Base-by-base conservation (phyloP, 2,888 invertebrate genomes). In the Xestoiulus laeticollis region DNA sequence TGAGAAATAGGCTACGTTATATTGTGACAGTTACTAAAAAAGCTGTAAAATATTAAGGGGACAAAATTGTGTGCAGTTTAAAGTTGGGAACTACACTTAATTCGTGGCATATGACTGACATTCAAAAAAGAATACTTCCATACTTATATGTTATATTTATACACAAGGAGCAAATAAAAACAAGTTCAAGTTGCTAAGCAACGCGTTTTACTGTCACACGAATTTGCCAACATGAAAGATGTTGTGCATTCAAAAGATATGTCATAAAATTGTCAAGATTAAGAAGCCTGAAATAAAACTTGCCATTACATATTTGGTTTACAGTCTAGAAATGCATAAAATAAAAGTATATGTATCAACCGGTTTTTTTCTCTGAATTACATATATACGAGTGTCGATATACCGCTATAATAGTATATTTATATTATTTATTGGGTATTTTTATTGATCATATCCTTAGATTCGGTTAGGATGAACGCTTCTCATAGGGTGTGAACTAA, bases 261-360 rank as follows among this genome's bases (percentile, higher is more conserved):
- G 78, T 78, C 78, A 78, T 78, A 78, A 78, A 78, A 78, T 78
- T 78, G 78, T 78, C 78, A 78, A 78, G 78, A 78, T 78, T 78
- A 78, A 78, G 30, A 78, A 78, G 78, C 78, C 30, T 30, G 78
- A 78, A 78, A 78, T 78, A 78, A 78, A 78, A 78, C 78, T 78
- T 30, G 78, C 78, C 78, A 78, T 78, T 78, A 78, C 78, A 30
- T 30, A 78, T 78, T 30, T 78, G 26, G 78, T 78, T 78, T 78
- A 78, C 78, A 32, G 26, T 78, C 30, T 8, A 8, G 30, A 14
- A 30, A 78, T 78, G 78, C 78, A 78, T 68, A 78, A 78, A 78
- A 16, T 78, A 68, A 48, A 48, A 16, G 4, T 19, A 32, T 59
- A 59, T 22, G 30, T 30, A 78, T 78, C 14, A 78, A 32, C 16